Conservation (phyloP, 30 jellyfish, hydroid and myxozoan genomes). For the Rhopilema esculentum region DNA sequence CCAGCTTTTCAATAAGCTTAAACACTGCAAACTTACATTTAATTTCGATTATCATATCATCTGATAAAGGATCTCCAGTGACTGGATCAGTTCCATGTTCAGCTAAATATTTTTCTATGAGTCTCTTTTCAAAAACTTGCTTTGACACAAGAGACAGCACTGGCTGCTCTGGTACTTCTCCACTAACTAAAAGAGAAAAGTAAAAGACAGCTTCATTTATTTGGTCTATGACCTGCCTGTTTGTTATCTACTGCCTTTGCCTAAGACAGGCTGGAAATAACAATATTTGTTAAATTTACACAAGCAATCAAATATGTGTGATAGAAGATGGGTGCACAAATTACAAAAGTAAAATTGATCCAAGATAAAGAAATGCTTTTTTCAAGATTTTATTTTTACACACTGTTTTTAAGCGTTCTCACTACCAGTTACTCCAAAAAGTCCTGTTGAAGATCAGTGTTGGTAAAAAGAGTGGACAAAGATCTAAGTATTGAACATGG, state of each 20-base stretch:
- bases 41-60: conserved; percentile 80
- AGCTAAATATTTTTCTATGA: conserved; percentile 89
- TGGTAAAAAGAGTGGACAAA: too few relatives aligned
- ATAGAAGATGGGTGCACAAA: too few relatives aligned
- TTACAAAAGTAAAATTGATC: too few relatives aligned
- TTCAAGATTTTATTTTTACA: too few relatives aligned
- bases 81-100: conserved; percentile 99
- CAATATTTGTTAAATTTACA: too few relatives aligned
- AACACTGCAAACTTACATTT: conserved; percentile 60
- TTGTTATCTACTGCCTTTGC: neutral
- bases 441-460: too few relatives aligned
- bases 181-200: conserved; percentile 76
- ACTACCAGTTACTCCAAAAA: too few relatives aligned
- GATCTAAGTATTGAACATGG: too few relatives aligned
- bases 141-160: conserved; percentile 95
- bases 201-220: neutral
- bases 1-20: neutral
- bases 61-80: conserved; percentile 92
- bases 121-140: conserved; percentile 93
- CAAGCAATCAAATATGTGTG: too few relatives aligned
- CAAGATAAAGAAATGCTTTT: too few relatives aligned
- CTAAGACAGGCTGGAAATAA: neutral
- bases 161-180: conserved; percentile 99
- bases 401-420: too few relatives aligned
- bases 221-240: neutral